Conservation (phyloP, 2,797 vertebrate species). For the Discoglossus pictus region DNA sequence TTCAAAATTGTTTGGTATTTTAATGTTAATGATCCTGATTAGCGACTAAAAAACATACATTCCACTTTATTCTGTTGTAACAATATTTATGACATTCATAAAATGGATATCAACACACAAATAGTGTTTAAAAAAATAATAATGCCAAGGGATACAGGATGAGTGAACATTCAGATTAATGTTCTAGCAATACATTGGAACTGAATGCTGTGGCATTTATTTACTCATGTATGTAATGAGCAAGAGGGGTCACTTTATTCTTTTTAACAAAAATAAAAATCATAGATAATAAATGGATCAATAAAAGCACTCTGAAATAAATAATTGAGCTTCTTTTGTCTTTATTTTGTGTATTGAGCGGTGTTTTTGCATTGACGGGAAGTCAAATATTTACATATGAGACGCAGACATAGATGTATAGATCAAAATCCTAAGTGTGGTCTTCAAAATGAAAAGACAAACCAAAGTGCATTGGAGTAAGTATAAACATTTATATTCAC, state of each 20-base stretch:
- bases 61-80: not conserved
- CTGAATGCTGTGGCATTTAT: conserved; percentile 39
- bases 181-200: conserved; percentile 47
- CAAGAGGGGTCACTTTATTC: conserved; percentile 23
- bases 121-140: not conserved
- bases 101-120: not conserved
- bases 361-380: not conserved
- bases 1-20: too few relatives aligned
- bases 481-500: too few relatives aligned
- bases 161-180: conserved; percentile 1
- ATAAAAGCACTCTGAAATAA: conserved; percentile 45
- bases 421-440: too few relatives aligned
- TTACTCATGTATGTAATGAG: conserved; percentile 33
- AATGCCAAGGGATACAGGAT: too few relatives aligned
- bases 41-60: too few relatives aligned
- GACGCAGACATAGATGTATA: conserved; percentile 19
- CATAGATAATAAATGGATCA: conserved; percentile 40
- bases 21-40: too few relatives aligned
- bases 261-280: conserved; percentile 45
- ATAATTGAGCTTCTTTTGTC: not conserved
- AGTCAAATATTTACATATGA: not conserved
- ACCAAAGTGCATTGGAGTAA: too few relatives aligned
- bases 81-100: not conserved
- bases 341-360: not conserved
- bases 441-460: too few relatives aligned